These are phyloP conservation scores for Steinernema khuongi DNA, from an alignment of 1,140 invertebrate species.

Conservation along the genomic window DNA sequence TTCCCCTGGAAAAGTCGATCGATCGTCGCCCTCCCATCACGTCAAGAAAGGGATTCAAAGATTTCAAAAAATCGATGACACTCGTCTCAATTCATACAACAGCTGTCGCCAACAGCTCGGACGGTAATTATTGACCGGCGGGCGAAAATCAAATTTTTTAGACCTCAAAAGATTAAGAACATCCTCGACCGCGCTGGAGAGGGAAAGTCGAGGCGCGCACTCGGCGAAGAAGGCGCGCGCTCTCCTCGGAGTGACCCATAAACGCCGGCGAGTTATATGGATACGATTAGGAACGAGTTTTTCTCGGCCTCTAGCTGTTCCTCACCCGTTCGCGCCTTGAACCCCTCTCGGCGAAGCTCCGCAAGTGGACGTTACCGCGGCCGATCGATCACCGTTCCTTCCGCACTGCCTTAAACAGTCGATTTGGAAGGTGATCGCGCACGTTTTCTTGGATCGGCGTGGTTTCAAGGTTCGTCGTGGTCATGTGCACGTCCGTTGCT, in stretches of 20 bases:
- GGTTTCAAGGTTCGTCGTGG: neutral
- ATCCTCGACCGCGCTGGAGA: too few species aligned
- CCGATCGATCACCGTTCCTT: neutral
- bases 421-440: neutral
- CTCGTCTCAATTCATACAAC: neutral
- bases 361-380: neutral
- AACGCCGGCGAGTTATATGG: neutral
- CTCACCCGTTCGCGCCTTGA: neutral
- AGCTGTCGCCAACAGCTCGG: neutral
- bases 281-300: slow-evolving; percentile 7
- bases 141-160: too few species aligned
- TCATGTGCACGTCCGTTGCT: slow-evolving; percentile 2
- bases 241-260: neutral
- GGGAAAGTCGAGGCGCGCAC: neutral
- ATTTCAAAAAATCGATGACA: neutral
- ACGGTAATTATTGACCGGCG: too few species aligned
- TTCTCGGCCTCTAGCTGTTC: neutral
- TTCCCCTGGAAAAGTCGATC: too few species aligned
- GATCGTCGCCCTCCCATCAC: neutral
- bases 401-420: too few species aligned
- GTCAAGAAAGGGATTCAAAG: neutral
- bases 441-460: neutral
- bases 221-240: neutral
- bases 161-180: too few species aligned
- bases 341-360: neutral